Evolutionary conservation across 2,888 invertebrate genomes (phyloP), one percentile per base, ranked within the genome.

Genomic region (Tyria jacobaeae): DNA sequence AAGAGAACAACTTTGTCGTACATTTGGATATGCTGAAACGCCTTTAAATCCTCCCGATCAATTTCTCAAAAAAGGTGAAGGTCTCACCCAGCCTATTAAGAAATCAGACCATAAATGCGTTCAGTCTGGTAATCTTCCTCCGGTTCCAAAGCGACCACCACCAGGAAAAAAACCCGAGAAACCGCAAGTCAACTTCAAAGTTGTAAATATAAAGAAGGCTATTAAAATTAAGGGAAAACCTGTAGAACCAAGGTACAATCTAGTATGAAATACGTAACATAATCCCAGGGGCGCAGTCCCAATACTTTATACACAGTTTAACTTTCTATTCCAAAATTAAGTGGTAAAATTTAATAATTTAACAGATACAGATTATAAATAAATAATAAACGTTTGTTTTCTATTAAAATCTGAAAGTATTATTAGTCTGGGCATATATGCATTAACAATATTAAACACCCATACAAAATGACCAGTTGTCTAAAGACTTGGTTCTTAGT

Each of bases 11-110:
- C 80, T 90, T 1, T 94, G 94, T 73, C 94, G 94, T 51, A 96
- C 96, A 0, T 96, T 97, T 94, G 97, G 97, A 0, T 94, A 95
- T 75, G 95, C 96, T 0, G 94, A 95, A 74, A 94, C 95, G 9
- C 95, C 95, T 0, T 73, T 95, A 0, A 94, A 94, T 55, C 87
- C 95, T 21, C 96, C 97, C 0, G 90, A 94, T 2, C 84, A 95
- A 5, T 97, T 94, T 79, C 84, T 97, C 31, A 95, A 95, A 77
- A 96, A 96, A 79, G 94, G 95, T 21, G 86, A 94, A 39, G 95
- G 95, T 0, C 84, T 90, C 39, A 81, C 91, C 0, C 94, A 92
- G 54, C 92, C 91, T 0, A 50, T 86, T 12, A 92, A 91, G 64
- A 85, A 84, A 51, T 75, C 86, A 1, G 90, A 91, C 59, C 94